phyloP scores from a whole-genome alignment of 2,113 vertebrate species.

The Ammodytes marinus region DNA sequence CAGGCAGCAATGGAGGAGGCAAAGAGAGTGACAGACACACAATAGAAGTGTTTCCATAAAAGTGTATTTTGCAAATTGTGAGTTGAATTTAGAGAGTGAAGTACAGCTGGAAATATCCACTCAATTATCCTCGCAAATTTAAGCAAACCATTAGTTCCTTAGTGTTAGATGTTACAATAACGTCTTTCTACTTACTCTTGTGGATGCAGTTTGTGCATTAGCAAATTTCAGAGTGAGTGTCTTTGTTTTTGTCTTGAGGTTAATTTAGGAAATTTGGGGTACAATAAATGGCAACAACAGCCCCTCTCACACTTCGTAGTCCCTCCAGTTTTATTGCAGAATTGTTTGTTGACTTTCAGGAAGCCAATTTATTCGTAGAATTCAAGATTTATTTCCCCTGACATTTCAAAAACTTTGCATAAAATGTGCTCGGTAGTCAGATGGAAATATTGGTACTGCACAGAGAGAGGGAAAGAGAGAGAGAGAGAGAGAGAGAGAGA shows the following conservation, averaged over 20 bases:
- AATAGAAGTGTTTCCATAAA: slow-evolving; percentile 32
- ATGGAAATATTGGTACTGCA: slow-evolving; percentile 4
- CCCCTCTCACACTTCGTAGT: not conserved
- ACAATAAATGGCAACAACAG: slow-evolving; percentile 15
- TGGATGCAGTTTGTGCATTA: not conserved
- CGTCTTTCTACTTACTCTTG: not conserved
- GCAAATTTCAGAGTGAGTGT: slow-evolving; percentile 7
- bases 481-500: not conserved
- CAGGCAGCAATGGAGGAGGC: slow-evolving; percentile 16
- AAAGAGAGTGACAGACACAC: slow-evolving; percentile 22
- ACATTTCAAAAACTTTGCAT: slow-evolving; percentile 53
- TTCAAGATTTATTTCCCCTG: slow-evolving; percentile 52
- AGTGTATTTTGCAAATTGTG: slow-evolving; percentile 16
- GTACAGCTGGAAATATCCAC: not conserved
- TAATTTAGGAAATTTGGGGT: slow-evolving; percentile 24
- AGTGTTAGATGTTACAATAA: slow-evolving; percentile 1
- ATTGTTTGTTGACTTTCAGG: slow-evolving; percentile 60
- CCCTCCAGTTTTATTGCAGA: slow-evolving; percentile 23
- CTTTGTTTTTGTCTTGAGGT: slow-evolving; percentile 40
- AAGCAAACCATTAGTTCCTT: not conserved
- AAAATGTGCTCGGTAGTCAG: slow-evolving; percentile 34
- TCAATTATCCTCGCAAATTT: slow-evolving; percentile 1
- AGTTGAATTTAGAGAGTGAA: not conserved
- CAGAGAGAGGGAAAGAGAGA: not conserved
- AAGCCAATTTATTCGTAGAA: slow-evolving; percentile 54